Conservation (phyloP, 2,888 invertebrate genomes). For the Plebejus melissa region DNA sequence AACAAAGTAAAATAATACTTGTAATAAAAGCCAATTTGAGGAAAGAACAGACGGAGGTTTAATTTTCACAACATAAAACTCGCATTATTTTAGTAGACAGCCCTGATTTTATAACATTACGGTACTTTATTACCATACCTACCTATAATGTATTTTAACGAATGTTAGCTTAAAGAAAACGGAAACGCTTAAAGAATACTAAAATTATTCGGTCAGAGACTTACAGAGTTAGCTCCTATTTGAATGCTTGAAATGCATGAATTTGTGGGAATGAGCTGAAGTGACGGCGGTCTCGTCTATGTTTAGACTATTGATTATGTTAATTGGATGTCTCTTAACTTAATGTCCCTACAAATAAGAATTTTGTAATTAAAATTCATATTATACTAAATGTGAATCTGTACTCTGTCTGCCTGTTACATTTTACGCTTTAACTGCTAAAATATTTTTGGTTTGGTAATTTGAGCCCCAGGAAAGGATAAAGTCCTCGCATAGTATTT, state of each 20-base stretch:
- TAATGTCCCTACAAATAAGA: not conserved
- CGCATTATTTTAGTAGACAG: not conserved
- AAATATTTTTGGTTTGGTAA: too few relatives aligned
- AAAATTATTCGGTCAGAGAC: not conserved
- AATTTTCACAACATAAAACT: not conserved
- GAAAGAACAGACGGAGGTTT: not conserved
- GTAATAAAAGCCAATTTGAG: not conserved
- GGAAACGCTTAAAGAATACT: too few relatives aligned
- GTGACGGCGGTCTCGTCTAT: constrained; percentile 10
- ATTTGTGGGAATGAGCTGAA: not conserved
- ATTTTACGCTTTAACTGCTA: not conserved
- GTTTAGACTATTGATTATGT: constrained; percentile 18
- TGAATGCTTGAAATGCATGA: too few relatives aligned
- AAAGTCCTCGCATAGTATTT: too few relatives aligned
- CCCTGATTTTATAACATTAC: not conserved
- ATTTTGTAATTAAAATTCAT: not conserved
- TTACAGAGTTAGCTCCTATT: not conserved
- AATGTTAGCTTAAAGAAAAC: not conserved
- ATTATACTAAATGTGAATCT: not conserved
- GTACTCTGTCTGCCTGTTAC: not conserved
- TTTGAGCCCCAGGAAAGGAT: too few relatives aligned
- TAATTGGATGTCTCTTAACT: not conserved
- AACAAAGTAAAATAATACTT: too few relatives aligned
- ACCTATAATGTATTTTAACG: not conserved
- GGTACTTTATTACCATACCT: too few relatives aligned